Evolutionary conservation across 2,113 vertebrate species (phyloP).

Genomic region (Saguinus midas): DNA sequence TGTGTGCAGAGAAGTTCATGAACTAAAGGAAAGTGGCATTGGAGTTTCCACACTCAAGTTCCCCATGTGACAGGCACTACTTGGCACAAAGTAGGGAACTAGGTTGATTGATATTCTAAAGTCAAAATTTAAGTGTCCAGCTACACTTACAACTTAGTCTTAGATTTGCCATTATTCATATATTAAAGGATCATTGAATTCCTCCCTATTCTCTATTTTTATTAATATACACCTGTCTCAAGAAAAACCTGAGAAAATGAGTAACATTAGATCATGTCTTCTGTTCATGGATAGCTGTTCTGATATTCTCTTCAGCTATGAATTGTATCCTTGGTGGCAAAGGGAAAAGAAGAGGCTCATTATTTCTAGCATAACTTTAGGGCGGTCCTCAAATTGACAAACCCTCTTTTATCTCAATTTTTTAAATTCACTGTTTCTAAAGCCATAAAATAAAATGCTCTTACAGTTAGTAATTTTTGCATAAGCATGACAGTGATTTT

Average conservation of each 20-base stretch:
- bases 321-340: background rate
- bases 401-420: background rate
- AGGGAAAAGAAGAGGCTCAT: background rate
- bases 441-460: background rate
- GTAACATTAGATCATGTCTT: background rate
- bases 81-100: background rate
- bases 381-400: background rate
- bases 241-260: background rate
- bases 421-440: background rate
- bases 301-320: background rate
- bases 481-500: background rate
- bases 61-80: background rate
- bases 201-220: background rate
- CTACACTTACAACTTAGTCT: background rate
- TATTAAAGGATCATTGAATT: background rate
- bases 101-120: background rate
- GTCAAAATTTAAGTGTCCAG: background rate
- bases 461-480: background rate
- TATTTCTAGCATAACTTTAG: background rate
- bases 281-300: background rate
- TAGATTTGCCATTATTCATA: background rate
- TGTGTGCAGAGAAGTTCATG: background rate
- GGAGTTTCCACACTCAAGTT: background rate
- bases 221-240: background rate
- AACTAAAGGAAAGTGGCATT: background rate